A percentile compares a stretch with the other conserved stretches of the same genome.
These are phyloP conservation scores for Protonibea diacanthus DNA, from an alignment of 2,797 vertebrate species.

Conservation along the genomic window DNA sequence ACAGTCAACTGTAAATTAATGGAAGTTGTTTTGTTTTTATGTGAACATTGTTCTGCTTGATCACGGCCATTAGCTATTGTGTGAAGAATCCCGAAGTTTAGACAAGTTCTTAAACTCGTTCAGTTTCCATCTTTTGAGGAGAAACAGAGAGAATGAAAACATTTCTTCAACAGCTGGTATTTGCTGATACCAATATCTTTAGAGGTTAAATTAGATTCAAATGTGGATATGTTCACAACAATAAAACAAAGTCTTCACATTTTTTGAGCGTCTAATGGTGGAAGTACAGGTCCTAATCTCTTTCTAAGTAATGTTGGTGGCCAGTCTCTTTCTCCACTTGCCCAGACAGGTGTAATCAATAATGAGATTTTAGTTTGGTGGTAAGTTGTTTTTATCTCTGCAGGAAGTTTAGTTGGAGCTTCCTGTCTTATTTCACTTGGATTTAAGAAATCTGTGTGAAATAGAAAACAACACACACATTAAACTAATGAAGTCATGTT, in stretches of 20 bases:
- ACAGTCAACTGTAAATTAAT: constrained; percentile 11
- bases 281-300: background rate
- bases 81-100: constrained; percentile 57
- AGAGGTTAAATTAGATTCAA: background rate
- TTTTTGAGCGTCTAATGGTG: background rate
- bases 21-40: accelerated
- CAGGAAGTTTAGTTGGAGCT: background rate
- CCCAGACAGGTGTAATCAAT: constrained; percentile 37
- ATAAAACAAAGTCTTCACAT: no score
- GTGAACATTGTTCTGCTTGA: accelerated
- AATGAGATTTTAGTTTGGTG: background rate
- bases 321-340: constrained; percentile 28
- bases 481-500: background rate
- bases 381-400: background rate
- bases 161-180: background rate
- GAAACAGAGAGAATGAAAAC: constrained; percentile 15
- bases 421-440: accelerated
- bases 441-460: constrained; percentile 31
- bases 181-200: background rate
- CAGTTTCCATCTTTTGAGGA: accelerated
- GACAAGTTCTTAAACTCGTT: accelerated
- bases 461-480: background rate
- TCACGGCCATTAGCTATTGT: constrained; percentile 1
- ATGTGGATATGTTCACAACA: background rate
- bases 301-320: background rate